Evolutionary conservation across 1,140 invertebrate species (phyloP).

Genomic region (Cotesia chilonis): DNA sequence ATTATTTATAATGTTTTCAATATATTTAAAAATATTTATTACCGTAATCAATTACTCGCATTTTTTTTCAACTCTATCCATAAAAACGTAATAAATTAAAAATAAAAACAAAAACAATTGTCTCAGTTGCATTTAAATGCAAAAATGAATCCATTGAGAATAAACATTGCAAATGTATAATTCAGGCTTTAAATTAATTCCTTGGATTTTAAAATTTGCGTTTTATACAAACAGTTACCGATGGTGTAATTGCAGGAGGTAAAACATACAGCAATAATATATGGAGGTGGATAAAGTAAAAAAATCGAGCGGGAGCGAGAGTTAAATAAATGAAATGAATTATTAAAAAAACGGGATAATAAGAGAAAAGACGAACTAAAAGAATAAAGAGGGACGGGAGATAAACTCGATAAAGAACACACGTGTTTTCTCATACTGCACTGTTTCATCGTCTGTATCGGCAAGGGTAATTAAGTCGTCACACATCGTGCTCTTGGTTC

Average conservation of each 20-base stretch:
- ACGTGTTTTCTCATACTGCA: conserved; percentile 8
- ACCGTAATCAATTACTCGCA: no score
- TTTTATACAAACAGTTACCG: neutral
- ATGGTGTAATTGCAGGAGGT: no score
- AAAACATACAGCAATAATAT: conserved; percentile 1
- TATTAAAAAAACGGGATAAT: neutral
- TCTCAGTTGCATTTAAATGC: no score
- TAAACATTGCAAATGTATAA: no score
- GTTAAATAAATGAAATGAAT: neutral
- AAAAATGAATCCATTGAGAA: no score
- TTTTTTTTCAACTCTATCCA: no score
- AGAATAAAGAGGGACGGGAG: neutral
- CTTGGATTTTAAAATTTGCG: conserved; percentile 27
- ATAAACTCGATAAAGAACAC: neutral
- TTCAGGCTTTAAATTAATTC: neutral
- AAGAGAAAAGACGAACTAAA: neutral
- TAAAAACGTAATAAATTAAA: no score
- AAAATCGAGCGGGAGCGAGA: neutral
- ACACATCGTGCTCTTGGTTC: conserved; percentile 31
- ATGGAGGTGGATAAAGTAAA: neutral
- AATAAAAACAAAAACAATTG: no score
- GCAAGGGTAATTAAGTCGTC: conserved; percentile 39
- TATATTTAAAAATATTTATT: no score
- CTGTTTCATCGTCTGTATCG: conserved; percentile 33
- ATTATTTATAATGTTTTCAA: no score